Percentiles rank a stretch among this genome's conserved stretches.
phyloP scores from a whole-genome alignment of 2,797 vertebrate species.

The Sebastes hubbsi region DNA sequence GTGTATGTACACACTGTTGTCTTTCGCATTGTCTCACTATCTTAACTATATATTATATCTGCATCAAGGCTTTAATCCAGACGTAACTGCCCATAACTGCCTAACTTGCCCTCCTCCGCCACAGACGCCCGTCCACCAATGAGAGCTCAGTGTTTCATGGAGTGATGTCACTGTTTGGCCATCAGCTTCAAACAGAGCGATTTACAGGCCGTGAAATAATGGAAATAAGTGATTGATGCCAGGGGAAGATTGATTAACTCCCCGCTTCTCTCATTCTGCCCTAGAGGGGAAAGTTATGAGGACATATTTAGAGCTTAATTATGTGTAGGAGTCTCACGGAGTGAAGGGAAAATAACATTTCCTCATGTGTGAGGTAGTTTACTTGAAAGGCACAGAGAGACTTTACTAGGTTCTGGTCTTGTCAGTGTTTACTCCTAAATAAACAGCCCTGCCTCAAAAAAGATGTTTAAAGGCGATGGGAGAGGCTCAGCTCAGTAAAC shows the following conservation, averaged over 20 bases:
- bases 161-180: conserved; percentile 50
- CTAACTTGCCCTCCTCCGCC: conserved; percentile 2
- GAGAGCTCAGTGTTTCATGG: conserved; percentile 15
- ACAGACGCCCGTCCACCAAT: conserved; percentile 2
- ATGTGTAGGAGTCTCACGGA: conserved; percentile 30
- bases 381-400: conserved; percentile 15
- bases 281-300: conserved; percentile 29
- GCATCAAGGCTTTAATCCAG: conserved; percentile 13
- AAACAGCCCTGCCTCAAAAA: conserved; percentile 24
- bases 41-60: neutral
- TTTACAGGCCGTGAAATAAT: conserved; percentile 50
- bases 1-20: neutral
- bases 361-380: conserved; percentile 28
- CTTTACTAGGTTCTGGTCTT: neutral
- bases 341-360: conserved; percentile 43
- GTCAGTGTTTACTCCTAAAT: conserved; percentile 30
- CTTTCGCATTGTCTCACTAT: neutral
- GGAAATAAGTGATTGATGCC: conserved; percentile 54
- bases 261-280: conserved; percentile 23
- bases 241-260: conserved; percentile 54
- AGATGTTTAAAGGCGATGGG: neutral
- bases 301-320: conserved; percentile 46
- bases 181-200: conserved; percentile 26
- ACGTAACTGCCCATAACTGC: neutral
- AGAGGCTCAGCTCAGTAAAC: neutral